A percentile compares a stretch with the other conserved stretches of the same genome.
These are phyloP conservation scores for Hyles euphorbiae DNA, from an alignment of 1,140 invertebrate species.

Conservation along the genomic window DNA sequence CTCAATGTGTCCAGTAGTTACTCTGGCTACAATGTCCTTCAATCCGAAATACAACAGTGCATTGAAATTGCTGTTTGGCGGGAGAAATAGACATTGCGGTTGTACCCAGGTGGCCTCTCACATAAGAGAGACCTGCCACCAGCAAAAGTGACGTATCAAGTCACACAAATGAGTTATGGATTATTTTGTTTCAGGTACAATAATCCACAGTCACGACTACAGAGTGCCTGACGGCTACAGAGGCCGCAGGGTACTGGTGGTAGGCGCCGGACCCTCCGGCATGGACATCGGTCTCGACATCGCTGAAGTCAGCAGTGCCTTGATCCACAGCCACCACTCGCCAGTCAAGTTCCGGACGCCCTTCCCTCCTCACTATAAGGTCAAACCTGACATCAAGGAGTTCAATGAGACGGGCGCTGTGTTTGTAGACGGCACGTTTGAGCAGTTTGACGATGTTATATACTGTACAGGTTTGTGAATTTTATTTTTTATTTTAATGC, in stretches of 20 bases:
- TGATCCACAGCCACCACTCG: constrained; percentile 82
- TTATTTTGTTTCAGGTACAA: constrained; percentile 43
- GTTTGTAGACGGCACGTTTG: constrained; percentile 79
- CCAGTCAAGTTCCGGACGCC: constrained; percentile 67
- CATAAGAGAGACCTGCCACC: too few species aligned
- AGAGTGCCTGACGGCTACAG: constrained; percentile 80
- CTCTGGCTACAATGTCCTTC: too few species aligned
- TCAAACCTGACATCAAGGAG: constrained; percentile 79
- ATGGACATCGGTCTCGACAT: constrained; percentile 89
- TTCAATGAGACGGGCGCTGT: constrained; percentile 76
- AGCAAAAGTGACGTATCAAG: too few species aligned
- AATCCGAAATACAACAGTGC: too few species aligned
- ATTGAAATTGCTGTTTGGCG: too few species aligned
- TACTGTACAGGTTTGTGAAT: constrained; percentile 84
- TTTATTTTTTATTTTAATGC: background rate
- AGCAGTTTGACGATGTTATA: constrained; percentile 82
- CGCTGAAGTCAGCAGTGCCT: constrained; percentile 77
- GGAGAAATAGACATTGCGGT: too few species aligned
- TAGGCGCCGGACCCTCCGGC: constrained; percentile 92
- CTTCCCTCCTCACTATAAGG: constrained; percentile 79
- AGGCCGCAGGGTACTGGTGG: constrained; percentile 81
- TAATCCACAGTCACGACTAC: constrained; percentile 91
- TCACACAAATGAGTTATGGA: too few species aligned
- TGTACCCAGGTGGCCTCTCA: too few species aligned
- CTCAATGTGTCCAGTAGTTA: too few species aligned